These are phyloP conservation scores for Syngnathus rostellatus DNA, from an alignment of 2,797 vertebrate species.

Conservation along the genomic window DNA sequence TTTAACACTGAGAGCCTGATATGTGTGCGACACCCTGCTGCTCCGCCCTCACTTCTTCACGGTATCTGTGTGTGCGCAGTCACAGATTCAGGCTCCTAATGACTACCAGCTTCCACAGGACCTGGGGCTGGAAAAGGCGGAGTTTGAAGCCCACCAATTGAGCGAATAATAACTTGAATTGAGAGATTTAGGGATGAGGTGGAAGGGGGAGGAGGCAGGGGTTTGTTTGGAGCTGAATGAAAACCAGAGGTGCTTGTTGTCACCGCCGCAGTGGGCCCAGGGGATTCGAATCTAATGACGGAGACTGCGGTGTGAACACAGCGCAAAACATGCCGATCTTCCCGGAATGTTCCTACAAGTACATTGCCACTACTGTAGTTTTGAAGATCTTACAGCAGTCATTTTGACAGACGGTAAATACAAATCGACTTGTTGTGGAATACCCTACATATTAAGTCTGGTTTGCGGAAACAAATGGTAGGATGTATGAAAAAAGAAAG, in stretches of 20 bases:
- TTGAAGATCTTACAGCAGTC: not conserved
- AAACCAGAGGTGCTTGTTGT: slow-evolving; percentile 69
- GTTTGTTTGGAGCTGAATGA: slow-evolving; percentile 60
- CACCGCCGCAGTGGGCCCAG: slow-evolving; percentile 29
- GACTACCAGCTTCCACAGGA: slow-evolving; percentile 69
- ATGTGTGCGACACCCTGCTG: slow-evolving; percentile 45
- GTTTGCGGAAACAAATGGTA: not conserved
- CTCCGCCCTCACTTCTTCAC: slow-evolving; percentile 29
- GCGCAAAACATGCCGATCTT: slow-evolving; percentile 8
- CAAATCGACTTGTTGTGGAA: not conserved
- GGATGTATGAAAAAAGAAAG: not conserved
- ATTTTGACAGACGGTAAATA: not conserved
- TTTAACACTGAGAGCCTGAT: slow-evolving; percentile 39
- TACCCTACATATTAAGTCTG: not conserved
- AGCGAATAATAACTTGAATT: slow-evolving; percentile 79
- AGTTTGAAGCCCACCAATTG: slow-evolving; percentile 73
- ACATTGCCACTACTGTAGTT: slow-evolving; percentile 14
- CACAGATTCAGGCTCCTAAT: slow-evolving; percentile 64
- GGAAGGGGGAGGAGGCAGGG: slow-evolving; percentile 30
- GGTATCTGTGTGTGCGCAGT: slow-evolving; percentile 10
- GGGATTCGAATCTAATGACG: slow-evolving; percentile 10
- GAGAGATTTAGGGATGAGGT: slow-evolving; percentile 70
- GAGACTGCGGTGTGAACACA: slow-evolving; percentile 8
- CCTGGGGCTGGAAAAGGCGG: slow-evolving; percentile 63
- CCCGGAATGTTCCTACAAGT: slow-evolving; percentile 10